Base-by-base conservation (phyloP, 2,888 invertebrate species). In the Graphium colonna region DNA sequence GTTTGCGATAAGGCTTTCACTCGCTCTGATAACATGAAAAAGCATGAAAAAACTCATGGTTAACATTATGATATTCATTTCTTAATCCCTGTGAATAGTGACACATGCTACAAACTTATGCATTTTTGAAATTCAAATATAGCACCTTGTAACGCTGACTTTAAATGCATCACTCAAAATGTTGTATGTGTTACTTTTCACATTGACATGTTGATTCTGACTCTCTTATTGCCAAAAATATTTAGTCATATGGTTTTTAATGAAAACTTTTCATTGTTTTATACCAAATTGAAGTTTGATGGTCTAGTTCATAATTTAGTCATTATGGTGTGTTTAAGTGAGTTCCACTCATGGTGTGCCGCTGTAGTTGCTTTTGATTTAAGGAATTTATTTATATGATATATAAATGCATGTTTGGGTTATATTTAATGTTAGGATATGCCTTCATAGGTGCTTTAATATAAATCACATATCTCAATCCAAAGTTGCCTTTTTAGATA, bases 401-500 rank as follows among this genome's bases (percentile, higher is more conserved):
- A 77, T 71, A 75, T 76, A 67, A 66, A 68, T 84, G 83, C 79
- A 84, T 85, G 82, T 81, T 79, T 77, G 80, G 76, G 76, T 73
- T 79, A 77, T 28, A 68, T 79, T 79, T 73, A 70, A 59, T 77
- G 71, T 72, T 80, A 80, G 78, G 67, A 77, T 81, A 81, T 79
- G 79, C 83, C 79, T 83, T 78, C 67, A 69, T 73, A 83, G 90
- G 90, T 90, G 90, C 90, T 88, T 68, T 88, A 85, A 69, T 75
- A 72, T 83, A 80, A 78, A 73, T 82, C 73, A 79, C 84, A 88
- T 88, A 87, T 89, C 88, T 85, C 72, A 73, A 83, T 77, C 79
- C 80, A 82, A 85, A 79, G 88, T 87, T 90, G 90, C 90, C 90
- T 90, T 90, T 68, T 79, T 85, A 86, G 82, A 85, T 84, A 85